Evolutionary conservation across 2,797 vertebrate genomes (phyloP), one percentile per base, ranked within the genome.

Genomic region (Graptemys geographica): DNA sequence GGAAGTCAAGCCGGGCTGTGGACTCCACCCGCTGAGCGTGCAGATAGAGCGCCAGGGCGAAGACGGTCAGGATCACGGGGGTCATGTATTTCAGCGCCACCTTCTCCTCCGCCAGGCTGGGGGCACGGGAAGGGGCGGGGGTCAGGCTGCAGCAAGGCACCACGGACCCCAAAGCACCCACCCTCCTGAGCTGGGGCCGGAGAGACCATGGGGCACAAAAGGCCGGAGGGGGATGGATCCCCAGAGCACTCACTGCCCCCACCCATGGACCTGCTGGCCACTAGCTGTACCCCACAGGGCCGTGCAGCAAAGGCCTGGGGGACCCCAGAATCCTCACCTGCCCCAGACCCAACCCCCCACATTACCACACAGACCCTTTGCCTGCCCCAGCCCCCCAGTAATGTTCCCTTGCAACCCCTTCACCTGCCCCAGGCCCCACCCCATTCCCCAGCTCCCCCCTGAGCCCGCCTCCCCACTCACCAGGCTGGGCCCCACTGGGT

Each of bases 1-100:
- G 99, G 98, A 99, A 99, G 98, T 99, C 99, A 6, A 99, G 99
- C 90, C 99, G 99, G n/a, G 99, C 99, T 0, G 99, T 99, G 3
- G 99, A 99, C 97, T 99, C 99, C 16, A 99, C 99, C 98, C 99
- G 99, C 98, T 99, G 99, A 47, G 99, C 99, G 28, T 99, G 99
- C 94, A 99, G 99, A 97, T 99, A 99, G 79, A 99, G 98, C 1
- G 99, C 99, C 98, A 99, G 98, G 4, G 99, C 99, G 47, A 99
- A 99, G 83, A 99, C 98, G 16, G 99, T 99, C 98, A 99, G 98
- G 96, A 99, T 99, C 92, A 99, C 99, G 0, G 99, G 99, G 21
- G 99, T 99, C 98, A 99, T 99, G 86, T 99, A 99, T 90, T 99
- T 99, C 97, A 99, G 99, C 15, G 99, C 99, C 96, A 99, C 99